These are phyloP conservation scores for Meteorus sp. DNA, from an alignment of 1,140 invertebrate genomes.

Conservation along the genomic window DNA sequence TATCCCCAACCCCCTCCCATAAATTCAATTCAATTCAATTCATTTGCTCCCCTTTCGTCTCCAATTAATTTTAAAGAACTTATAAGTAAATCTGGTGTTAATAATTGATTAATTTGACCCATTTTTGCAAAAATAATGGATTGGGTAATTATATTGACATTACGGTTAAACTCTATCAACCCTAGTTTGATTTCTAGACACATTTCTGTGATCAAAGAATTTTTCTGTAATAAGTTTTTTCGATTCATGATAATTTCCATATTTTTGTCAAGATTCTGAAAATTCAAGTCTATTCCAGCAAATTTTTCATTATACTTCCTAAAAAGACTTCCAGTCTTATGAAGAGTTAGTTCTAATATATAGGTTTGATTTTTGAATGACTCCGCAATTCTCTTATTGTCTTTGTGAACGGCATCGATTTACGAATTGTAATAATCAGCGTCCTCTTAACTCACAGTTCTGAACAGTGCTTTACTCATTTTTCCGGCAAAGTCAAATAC, in stretches of 20 bases:
- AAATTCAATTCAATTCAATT: too few relatives aligned
- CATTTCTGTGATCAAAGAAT: conserved; percentile 12
- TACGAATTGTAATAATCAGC: conserved; percentile 18
- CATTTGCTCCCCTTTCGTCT: conserved; percentile 10
- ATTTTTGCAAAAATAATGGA: conserved; percentile 11
- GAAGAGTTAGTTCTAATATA: conserved; percentile 13
- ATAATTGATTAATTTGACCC: conserved; percentile 12
- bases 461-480: conserved; percentile 22
- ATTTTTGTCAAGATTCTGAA: conserved; percentile 13
- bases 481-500: conserved; percentile 20
- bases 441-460: conserved; percentile 17
- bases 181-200: conserved; percentile 22
- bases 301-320: conserved; percentile 10
- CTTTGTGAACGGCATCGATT: conserved; percentile 14
- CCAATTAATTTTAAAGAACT: conserved; percentile 19
- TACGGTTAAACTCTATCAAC: conserved; percentile 5
- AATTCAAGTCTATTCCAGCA: conserved; percentile 6
- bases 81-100: conserved; percentile 10
- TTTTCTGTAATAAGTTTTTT: not conserved
- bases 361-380: conserved; percentile 19
- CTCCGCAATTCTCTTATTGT: conserved; percentile 14
- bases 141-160: conserved; percentile 9
- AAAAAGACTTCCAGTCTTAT: conserved; percentile 16
- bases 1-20: too few relatives aligned
- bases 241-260: not conserved